These are phyloP conservation scores for Phymorhynchus buccinoides DNA, from an alignment of 1,140 invertebrate genomes.

Conservation along the genomic window DNA sequence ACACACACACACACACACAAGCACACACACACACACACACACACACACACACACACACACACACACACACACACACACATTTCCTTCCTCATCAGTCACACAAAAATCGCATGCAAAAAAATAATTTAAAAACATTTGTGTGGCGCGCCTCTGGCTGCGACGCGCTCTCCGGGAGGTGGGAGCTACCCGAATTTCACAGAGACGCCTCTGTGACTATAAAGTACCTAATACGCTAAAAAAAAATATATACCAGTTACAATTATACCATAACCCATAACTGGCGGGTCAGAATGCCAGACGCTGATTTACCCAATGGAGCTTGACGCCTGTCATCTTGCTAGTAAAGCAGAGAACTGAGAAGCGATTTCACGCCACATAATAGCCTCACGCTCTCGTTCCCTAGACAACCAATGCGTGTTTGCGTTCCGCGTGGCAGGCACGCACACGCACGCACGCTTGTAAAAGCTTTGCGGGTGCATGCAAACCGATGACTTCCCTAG, in stretches of 20 bases:
- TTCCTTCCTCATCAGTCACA: too few relatives aligned
- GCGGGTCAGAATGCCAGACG: neutral
- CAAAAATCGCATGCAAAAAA: too few relatives aligned
- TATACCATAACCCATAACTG: neutral
- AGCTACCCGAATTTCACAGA: too few relatives aligned
- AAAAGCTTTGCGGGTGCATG: constrained; percentile 7
- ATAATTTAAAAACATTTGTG: too few relatives aligned
- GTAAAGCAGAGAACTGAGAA: neutral
- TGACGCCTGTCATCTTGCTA: neutral
- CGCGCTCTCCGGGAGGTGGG: too few relatives aligned
- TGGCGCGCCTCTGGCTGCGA: too few relatives aligned
- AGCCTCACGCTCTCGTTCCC: neutral
- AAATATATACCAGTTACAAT: neutral
- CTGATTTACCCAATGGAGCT: constrained; percentile 20
- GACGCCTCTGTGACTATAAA: too few relatives aligned
- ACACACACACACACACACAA: too few relatives aligned
- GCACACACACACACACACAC: too few relatives aligned
- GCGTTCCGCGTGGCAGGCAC: constrained; percentile 13
- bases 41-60: too few relatives aligned
- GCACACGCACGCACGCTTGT: constrained; percentile 25
- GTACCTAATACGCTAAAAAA: too few relatives aligned
- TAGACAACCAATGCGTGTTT: neutral
- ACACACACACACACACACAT: neutral
- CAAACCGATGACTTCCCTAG: neutral
- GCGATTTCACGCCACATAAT: constrained; percentile 24